Evolutionary conservation across 2,113 vertebrate genomes (phyloP).

Genomic region (Sminthopsis crassicaudata): DNA sequence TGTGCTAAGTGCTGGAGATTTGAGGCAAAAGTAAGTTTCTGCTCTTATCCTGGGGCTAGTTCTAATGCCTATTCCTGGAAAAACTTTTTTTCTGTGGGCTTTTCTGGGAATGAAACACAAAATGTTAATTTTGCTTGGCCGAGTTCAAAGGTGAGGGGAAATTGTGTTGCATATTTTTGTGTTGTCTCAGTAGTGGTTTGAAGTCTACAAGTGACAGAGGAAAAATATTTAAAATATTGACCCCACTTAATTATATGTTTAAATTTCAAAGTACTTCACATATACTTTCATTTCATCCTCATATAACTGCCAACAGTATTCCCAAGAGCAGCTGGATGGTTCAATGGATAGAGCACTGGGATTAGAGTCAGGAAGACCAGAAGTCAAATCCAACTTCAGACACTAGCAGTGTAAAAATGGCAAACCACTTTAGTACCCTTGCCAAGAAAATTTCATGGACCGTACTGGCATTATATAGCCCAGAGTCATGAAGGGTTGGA

Average conservation of each 20-base stretch:
- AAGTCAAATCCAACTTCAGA: not conserved
- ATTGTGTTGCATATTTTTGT: conserved; percentile 49
- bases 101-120: conserved; percentile 8
- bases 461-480: not conserved
- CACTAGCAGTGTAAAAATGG: no score
- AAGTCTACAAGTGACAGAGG: conserved; percentile 42
- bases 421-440: no score
- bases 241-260: not conserved
- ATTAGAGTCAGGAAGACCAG: not conserved
- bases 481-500: no score
- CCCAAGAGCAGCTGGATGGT: not conserved
- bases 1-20: not conserved
- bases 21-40: not conserved
- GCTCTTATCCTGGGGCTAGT: not conserved
- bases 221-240: not conserved
- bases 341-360: not conserved
- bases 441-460: not conserved
- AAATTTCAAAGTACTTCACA: not conserved
- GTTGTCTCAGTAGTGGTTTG: conserved; percentile 16
- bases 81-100: not conserved
- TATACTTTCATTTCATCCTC: not conserved
- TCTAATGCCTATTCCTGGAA: not conserved
- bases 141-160: conserved; percentile 19
- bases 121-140: conserved; percentile 49
- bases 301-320: not conserved